phyloP scores from a whole-genome alignment of 2,113 vertebrate genomes.

The Helogale parvula region DNA sequence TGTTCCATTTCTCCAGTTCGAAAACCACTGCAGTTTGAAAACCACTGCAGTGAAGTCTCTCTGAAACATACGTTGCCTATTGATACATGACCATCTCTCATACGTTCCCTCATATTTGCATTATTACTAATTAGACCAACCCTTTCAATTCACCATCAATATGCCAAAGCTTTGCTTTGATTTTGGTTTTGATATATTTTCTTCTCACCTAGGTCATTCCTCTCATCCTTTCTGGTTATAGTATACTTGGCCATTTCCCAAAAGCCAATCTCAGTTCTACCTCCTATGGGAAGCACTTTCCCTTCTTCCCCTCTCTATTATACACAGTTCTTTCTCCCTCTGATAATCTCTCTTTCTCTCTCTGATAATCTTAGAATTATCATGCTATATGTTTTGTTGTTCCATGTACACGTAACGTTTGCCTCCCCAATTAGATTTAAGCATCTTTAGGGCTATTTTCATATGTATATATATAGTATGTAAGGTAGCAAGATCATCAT shows the following conservation, averaged over 20 bases:
- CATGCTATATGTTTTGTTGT: background rate
- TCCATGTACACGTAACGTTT: background rate
- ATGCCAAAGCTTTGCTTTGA: background rate
- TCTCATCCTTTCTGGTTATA: background rate
- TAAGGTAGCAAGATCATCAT: background rate
- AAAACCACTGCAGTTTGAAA: no score
- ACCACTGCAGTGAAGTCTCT: background rate
- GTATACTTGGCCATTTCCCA: background rate
- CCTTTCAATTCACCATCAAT: background rate
- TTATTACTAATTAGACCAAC: background rate
- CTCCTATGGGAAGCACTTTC: background rate
- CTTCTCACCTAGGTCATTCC: background rate
- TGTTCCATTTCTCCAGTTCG: background rate
- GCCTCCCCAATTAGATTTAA: background rate
- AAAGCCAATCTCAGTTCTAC: background rate
- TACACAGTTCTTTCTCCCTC: background rate
- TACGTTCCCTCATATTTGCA: background rate
- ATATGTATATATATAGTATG: background rate
- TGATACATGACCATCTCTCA: background rate
- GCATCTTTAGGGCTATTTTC: background rate
- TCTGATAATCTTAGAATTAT: background rate
- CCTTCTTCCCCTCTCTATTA: background rate
- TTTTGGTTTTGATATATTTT: background rate
- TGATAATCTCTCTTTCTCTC: background rate
- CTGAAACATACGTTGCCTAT: background rate